Evolutionary conservation across 2,797 vertebrate species (phyloP).

Genomic region (Trematomus bernacchii): DNA sequence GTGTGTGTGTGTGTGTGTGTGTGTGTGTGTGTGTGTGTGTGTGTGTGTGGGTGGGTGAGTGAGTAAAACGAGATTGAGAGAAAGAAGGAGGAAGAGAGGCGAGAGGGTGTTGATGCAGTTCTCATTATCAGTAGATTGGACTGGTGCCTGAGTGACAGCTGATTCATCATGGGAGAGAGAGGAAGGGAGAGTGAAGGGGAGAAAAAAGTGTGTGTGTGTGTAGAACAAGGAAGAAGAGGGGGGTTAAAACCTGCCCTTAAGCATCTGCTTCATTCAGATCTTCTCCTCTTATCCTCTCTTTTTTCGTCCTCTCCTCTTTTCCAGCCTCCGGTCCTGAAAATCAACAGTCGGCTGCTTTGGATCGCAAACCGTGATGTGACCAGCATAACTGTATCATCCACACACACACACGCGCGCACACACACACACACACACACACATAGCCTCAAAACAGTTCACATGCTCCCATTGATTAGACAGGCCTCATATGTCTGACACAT

Average conservation of each 20-base stretch:
- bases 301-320: conserved; percentile 19
- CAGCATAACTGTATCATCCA: conserved; percentile 48
- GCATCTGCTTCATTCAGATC: conserved; percentile 84
- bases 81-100: conserved; percentile 60
- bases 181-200: conserved; percentile 73
- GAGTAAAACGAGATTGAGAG: conserved; percentile 54
- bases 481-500: conserved; percentile 81
- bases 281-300: conserved; percentile 51
- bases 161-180: conserved; percentile 93
- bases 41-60: conserved; percentile 16
- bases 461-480: conserved; percentile 75
- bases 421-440: conserved; percentile 17
- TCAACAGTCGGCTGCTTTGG: conserved; percentile 56
- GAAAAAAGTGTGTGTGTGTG: conserved; percentile 17
- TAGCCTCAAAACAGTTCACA: conserved; percentile 54
- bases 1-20: conserved; percentile 25
- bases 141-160: conserved; percentile 93
- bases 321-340: conserved; percentile 52
- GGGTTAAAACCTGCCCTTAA: conserved; percentile 77
- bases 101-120: conserved; percentile 88
- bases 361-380: conserved; percentile 53
- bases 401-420: conserved; percentile 12
- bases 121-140: conserved; percentile 97
- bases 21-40: conserved; percentile 22
- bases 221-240: conserved; percentile 5